Conservation (phyloP, 2,113 vertebrate genomes). For the Triplophysa tibetana region DNA sequence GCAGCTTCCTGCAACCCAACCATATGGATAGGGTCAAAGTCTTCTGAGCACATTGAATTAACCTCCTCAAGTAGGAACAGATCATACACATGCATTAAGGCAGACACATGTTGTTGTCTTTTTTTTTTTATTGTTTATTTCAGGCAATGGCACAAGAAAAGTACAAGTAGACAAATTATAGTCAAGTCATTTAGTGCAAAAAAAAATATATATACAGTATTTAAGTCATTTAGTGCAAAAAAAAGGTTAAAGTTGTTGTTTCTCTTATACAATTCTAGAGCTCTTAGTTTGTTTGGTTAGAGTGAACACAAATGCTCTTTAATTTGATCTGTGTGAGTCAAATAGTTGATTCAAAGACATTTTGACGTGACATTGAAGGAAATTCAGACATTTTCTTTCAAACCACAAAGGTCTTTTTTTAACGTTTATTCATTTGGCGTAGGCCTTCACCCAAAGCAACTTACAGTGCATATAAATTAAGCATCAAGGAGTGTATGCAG, state of each 20-base stretch:
- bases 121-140: too few relatives aligned
- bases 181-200: too few relatives aligned
- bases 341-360: background rate
- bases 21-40: constrained; percentile 9
- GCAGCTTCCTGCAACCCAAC: background rate
- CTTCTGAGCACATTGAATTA: constrained; percentile 1
- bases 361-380: background rate
- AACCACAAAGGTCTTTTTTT: background rate
- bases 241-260: background rate
- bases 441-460: too few relatives aligned
- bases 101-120: background rate
- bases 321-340: constrained; percentile 6
- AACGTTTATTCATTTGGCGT: too few relatives aligned
- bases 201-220: too few relatives aligned
- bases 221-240: too few relatives aligned
- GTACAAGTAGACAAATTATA: too few relatives aligned
- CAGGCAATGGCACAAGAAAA: too few relatives aligned
- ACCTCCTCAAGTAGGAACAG: background rate
- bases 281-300: constrained; percentile 16
- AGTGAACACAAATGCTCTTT: background rate
- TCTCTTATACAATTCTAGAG: background rate
- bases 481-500: too few relatives aligned
- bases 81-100: background rate
- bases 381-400: background rate
- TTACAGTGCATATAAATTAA: too few relatives aligned